Evolutionary conservation across 2,888 invertebrate species (phyloP), one percentile per base, ranked within the genome.

Genomic region (Ectropis crepuscularia): DNA sequence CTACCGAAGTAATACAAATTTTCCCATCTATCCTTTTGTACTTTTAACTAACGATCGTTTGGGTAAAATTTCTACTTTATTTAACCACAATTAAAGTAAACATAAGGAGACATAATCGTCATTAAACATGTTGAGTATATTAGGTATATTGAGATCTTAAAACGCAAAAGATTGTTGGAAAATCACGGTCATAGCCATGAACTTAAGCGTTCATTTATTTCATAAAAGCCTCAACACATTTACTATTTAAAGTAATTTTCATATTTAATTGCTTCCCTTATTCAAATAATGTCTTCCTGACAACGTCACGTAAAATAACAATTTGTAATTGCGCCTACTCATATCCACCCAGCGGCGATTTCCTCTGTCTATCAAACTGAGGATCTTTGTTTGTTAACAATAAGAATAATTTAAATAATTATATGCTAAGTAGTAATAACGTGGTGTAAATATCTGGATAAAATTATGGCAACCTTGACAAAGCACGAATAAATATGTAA

Each of bases 231-330:
- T 28, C 16, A 47, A 37, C 12, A 8, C 41, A 11, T 10, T n/a
- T 16, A 16, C 38, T 49, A 45, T 58, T 47, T 46, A 41, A 42
- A 28, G 61, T 49, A 50, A 74, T 75, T 74, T 72, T 74, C 62
- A 61, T 69, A 65, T 67, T 67, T 73, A 76, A 78, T 68, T 63
- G 77, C 77, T 84, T 83, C 83, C 82, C 71, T 69, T 71, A 73
- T 75, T 65, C 69, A 51, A 65, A 75, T 64, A 65, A 75, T 64
- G 78, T 78, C 78, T 85, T 81, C 79, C 82, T 79, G 78, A 77
- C 73, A 69, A 73, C 77, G 73, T 75, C 57, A 67, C 74, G 74
- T 74, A 53, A 65, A 70, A 68, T 55, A 69, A 70, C 53, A 65
- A 59, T 57, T 63, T 65, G 63, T 70, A 71, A 73, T 45, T 55